Evolutionary conservation across 2,113 vertebrate genomes (phyloP).

Genomic region (Calypte anna): DNA sequence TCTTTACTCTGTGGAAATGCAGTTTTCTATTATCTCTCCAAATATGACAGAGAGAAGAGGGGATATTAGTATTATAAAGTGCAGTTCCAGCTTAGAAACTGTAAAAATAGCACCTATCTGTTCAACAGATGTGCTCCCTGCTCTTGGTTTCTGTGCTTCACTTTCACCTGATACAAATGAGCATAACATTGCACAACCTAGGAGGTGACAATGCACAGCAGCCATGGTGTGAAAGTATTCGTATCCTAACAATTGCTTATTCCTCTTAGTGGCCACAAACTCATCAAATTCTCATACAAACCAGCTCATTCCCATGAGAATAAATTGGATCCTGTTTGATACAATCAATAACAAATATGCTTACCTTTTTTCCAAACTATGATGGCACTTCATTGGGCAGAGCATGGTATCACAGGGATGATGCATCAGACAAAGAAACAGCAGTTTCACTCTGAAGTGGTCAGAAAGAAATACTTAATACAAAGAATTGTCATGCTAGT

Average conservation of each 20-base stretch:
- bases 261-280: neutral
- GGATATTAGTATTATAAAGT: neutral
- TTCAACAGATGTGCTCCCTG: neutral
- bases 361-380: neutral
- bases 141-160: neutral
- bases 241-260: neutral
- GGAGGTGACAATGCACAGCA: neutral
- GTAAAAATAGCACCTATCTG: neutral
- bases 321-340: neutral
- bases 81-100: neutral
- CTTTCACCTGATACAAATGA: neutral
- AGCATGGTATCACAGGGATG: fast-evolving
- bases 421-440: neutral
- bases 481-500: neutral
- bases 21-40: constrained; percentile 14
- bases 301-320: neutral
- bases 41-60: neutral
- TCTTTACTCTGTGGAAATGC: neutral
- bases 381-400: neutral
- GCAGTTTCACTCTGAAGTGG: neutral
- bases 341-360: neutral
- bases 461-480: neutral
- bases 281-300: too few relatives aligned
- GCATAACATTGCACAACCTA: neutral
- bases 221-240: neutral